These are phyloP conservation scores for Electrophaes corylata DNA, from an alignment of 2,888 invertebrate species.

Conservation along the genomic window DNA sequence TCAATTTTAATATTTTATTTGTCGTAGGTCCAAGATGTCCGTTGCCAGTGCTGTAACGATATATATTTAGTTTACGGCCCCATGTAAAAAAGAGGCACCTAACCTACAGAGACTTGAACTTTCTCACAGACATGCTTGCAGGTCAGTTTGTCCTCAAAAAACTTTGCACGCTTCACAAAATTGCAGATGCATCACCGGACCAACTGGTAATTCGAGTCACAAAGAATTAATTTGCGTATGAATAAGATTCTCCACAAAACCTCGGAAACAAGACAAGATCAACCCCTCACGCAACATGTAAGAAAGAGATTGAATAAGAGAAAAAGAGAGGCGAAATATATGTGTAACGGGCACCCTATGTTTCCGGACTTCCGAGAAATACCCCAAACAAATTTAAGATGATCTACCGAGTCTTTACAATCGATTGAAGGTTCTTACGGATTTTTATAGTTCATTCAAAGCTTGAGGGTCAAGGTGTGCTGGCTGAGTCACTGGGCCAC, in stretches of 20 bases:
- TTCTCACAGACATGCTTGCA: background rate
- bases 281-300: slow-evolving; percentile 63
- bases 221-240: slow-evolving; percentile 57
- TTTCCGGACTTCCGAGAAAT: slow-evolving; percentile 69
- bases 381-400: slow-evolving; percentile 51
- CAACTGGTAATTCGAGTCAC: slow-evolving; percentile 24
- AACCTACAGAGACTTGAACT: background rate
- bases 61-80: too few relatives aligned
- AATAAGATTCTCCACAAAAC: slow-evolving; percentile 52
- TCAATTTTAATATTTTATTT: too few relatives aligned
- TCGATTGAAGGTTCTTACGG: slow-evolving; percentile 35
- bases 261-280: slow-evolving; percentile 55
- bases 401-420: slow-evolving; percentile 54
- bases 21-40: too few relatives aligned
- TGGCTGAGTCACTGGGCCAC: slow-evolving; percentile 66
- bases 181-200: slow-evolving; percentile 24
- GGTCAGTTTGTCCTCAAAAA: slow-evolving; percentile 14
- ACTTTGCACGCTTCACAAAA: slow-evolving; percentile 7
- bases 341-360: slow-evolving; percentile 67
- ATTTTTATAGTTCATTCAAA: slow-evolving; percentile 47
- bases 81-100: background rate
- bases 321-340: slow-evolving; percentile 51
- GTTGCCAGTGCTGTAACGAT: too few relatives aligned
- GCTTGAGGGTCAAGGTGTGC: slow-evolving; percentile 40
- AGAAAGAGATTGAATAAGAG: slow-evolving; percentile 49